phyloP scores from a whole-genome alignment of 2,888 invertebrate species.

The Portevinia maculata region DNA sequence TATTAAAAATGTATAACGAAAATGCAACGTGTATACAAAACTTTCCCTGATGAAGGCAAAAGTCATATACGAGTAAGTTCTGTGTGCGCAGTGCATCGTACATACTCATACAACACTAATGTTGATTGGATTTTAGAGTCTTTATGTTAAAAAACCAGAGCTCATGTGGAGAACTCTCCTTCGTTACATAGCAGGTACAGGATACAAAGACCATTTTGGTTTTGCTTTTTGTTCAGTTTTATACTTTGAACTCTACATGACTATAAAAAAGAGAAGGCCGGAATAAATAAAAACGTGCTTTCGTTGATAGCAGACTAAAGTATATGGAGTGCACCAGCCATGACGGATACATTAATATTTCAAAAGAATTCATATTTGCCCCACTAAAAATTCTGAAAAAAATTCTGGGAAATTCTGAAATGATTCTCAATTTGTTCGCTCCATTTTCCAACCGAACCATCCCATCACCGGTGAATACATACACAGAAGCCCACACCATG shows the following conservation, averaged over 20 bases:
- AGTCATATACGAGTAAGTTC: too few relatives aligned
- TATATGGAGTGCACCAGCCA: slow-evolving; percentile 53
- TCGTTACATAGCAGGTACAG: background rate
- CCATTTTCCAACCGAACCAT: slow-evolving; percentile 72
- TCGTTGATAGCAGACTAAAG: slow-evolving; percentile 22
- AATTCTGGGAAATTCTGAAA: slow-evolving; percentile 55
- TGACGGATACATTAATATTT: slow-evolving; percentile 69
- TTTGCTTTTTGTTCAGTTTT: slow-evolving; percentile 13
- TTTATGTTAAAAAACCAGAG: slow-evolving; percentile 10
- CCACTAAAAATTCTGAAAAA: slow-evolving; percentile 59
- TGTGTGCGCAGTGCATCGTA: background rate
- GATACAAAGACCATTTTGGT: slow-evolving; percentile 42
- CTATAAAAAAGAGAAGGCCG: slow-evolving; percentile 44
- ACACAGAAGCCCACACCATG: slow-evolving; percentile 69
- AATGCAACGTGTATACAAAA: too few relatives aligned
- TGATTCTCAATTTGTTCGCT: slow-evolving; percentile 72
- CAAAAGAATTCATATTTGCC: slow-evolving; percentile 71
- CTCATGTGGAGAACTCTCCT: slow-evolving; percentile 27
- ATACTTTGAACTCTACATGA: slow-evolving; percentile 46
- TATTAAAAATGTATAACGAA: too few relatives aligned
- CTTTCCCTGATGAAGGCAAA: too few relatives aligned
- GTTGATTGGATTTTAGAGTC: slow-evolving; percentile 5
- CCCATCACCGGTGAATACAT: slow-evolving; percentile 33
- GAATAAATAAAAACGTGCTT: slow-evolving; percentile 48
- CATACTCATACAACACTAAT: slow-evolving; percentile 22